phyloP scores from a whole-genome alignment of 1,140 invertebrate genomes.

The Drosophila equinoxialis region DNA sequence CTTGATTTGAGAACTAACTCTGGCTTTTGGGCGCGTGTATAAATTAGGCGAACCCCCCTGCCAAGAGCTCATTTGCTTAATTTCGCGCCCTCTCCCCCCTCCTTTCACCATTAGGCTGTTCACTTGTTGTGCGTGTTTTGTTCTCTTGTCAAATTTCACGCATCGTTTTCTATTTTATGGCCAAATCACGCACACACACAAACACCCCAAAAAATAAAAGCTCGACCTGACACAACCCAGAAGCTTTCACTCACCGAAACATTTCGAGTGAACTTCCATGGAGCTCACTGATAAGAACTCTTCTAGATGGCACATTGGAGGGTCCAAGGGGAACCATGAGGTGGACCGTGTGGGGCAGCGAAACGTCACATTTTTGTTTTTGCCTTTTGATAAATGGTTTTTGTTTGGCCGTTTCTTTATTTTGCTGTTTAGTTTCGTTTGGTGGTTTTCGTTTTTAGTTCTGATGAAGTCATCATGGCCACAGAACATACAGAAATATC shows the following conservation, averaged over 20 bases:
- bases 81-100: not conserved
- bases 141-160: slow-evolving; percentile 69
- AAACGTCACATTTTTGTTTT: slow-evolving; percentile 32
- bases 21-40: not conserved
- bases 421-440: slow-evolving; percentile 47
- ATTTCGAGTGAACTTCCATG: slow-evolving; percentile 55
- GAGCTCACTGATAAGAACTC: slow-evolving; percentile 57
- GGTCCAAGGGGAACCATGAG: not conserved
- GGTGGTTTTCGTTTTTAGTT: slow-evolving; percentile 17
- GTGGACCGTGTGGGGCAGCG: not conserved
- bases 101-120: slow-evolving; percentile 15
- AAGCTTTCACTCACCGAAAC: slow-evolving; percentile 59
- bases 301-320: not conserved
- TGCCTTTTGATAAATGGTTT: slow-evolving; percentile 69
- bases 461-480: slow-evolving; percentile 72
- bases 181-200: slow-evolving; percentile 13
- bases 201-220: slow-evolving; percentile 14
- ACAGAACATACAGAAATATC: slow-evolving; percentile 41
- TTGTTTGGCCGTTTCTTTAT: slow-evolving; percentile 44
- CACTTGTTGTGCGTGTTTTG: slow-evolving; percentile 73
- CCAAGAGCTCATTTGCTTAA: slow-evolving; percentile 56
- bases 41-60: not conserved
- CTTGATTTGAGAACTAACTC: too few species aligned
- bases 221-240: not conserved
- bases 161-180: slow-evolving; percentile 57